phyloP scores from a whole-genome alignment of 2,113 vertebrate genomes.

The Theristicus caerulescens region DNA sequence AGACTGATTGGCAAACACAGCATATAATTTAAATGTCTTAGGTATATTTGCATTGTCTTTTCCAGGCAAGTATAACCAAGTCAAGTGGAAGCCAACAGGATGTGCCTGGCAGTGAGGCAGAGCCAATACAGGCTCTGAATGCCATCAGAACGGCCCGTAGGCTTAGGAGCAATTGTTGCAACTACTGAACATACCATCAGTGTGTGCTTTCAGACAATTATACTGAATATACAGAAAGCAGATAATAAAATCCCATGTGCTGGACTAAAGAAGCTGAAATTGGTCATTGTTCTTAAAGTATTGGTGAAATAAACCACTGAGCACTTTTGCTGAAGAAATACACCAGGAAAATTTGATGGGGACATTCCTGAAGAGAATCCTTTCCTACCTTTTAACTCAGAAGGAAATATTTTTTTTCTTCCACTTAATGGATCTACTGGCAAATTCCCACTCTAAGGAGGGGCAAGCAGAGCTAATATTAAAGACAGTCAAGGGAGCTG shows the following conservation, averaged over 20 bases:
- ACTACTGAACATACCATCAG: not conserved
- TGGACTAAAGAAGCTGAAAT: not conserved
- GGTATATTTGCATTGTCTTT: not conserved
- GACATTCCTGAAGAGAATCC: not conserved
- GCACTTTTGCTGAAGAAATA: not conserved
- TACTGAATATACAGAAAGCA: not conserved
- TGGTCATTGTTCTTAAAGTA: not conserved
- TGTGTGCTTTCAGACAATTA: not conserved
- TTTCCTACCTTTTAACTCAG: not conserved
- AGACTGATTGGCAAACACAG: not conserved
- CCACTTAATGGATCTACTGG: not conserved
- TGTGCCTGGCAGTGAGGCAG: not conserved
- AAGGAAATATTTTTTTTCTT: not conserved
- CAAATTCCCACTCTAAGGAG: not conserved
- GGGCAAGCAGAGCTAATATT: not conserved
- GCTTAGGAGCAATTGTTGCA: not conserved
- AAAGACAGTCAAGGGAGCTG: not conserved
- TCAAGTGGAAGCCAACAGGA: not conserved
- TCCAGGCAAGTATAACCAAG: not conserved
- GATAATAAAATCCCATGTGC: not conserved
- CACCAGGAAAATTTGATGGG: not conserved
- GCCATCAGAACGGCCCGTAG: not conserved
- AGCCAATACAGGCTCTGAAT: not conserved
- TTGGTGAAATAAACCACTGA: not conserved
- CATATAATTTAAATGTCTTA: not conserved